Conservation (phyloP, 2,113 vertebrate genomes). For the Sphyrna mokarran region DNA sequence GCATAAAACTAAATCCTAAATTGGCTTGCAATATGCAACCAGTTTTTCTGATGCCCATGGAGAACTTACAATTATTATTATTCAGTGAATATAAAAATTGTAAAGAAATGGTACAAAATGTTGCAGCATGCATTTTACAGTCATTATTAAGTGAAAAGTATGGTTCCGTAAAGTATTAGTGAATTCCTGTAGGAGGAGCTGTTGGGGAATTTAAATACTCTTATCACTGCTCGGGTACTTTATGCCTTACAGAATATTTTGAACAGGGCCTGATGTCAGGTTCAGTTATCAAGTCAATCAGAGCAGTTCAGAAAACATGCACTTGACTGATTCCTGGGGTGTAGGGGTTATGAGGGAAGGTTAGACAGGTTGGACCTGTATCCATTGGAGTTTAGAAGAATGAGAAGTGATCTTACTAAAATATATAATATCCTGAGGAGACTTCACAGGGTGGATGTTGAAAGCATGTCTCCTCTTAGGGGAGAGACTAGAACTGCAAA, state of each 20-base stretch:
- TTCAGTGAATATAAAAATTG: neutral
- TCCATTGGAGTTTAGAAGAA: no score
- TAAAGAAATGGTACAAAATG: neutral
- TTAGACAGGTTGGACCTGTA: no score
- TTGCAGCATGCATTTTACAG: neutral
- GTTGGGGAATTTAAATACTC: neutral
- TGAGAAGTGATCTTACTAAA: no score
- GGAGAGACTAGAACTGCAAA: no score
- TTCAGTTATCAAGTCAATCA: neutral
- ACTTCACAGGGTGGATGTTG: no score
- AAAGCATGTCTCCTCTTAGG: no score
- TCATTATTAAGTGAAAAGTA: neutral
- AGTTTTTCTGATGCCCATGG: neutral
- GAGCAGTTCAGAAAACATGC: no score
- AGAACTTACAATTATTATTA: neutral
- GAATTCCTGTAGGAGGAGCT: conserved; percentile 27
- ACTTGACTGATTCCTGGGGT: no score
- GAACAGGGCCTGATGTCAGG: neutral
- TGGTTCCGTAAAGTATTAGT: neutral
- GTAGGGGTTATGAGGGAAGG: no score
- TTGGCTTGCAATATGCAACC: neutral
- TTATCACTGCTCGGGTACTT: neutral
- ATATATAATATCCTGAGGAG: no score
- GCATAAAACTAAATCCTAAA: neutral
- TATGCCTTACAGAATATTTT: neutral